Evolutionary conservation across 2,888 invertebrate genomes (phyloP), one percentile per base, ranked within the genome.

Genomic region (Sinopyrophorus schimmeli): DNA sequence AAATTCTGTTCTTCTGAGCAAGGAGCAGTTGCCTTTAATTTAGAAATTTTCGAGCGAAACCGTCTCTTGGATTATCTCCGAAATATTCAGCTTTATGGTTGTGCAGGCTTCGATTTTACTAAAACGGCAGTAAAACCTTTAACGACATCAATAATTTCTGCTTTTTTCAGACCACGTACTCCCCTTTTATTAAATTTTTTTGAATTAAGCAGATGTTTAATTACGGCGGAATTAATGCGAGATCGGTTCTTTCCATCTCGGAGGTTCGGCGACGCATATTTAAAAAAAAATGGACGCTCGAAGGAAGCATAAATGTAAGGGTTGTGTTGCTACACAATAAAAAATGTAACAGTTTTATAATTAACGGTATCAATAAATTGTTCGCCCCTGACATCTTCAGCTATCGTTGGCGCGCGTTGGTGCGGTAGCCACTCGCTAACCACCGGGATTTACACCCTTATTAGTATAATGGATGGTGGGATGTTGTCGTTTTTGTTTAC

Each of bases 381-480:
- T 56, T 55, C 55, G 61, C 34, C 53, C 47, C 52, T 61, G 62
- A 62, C 61, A 54, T 57, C 47, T 54, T 47, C 44, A 47, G 52
- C 44, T 46, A 42, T 39, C 27, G 48, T 43, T 39, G 46, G n/a
- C n/a, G 44, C 53, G 55, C 42, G 28, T 46, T 44, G 41, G 40
- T 51, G 49, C 43, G 51, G 53, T 50, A 39, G 55, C 55, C 53
- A 49, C 52, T 44, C 48, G 55, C 47, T 47, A 43, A 51, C 49
- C 52, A 47, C 24, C 52, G 53, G 47, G 52, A 57, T 60, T 60
- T 57, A 53, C 55, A 59, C 62, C 62, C 60, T 63, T 62, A 63
- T 63, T 63, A 61, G 60, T 61, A 59, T 63, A 63, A 63, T 60
- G 58, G 53, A 63, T 61, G 57, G 60, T 57, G 55, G 59, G 57